These are phyloP conservation scores for Ellobium chinense DNA, from an alignment of 2,888 invertebrate genomes.

Conservation along the genomic window DNA sequence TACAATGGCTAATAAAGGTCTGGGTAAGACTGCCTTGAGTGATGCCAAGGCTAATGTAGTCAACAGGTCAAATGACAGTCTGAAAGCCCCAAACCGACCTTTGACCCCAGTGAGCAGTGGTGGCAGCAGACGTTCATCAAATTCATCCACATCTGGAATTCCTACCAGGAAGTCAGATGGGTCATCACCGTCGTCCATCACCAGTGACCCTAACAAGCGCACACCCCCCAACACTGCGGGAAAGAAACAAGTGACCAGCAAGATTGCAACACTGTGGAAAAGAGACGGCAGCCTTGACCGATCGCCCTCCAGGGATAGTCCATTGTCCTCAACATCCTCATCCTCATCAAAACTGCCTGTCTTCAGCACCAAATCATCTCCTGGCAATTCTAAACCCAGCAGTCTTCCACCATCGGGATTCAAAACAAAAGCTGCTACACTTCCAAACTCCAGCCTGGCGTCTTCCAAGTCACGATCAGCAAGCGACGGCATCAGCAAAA, in stretches of 20 bases:
- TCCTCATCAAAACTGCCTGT: slow-evolving; percentile 59
- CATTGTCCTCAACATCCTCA: slow-evolving; percentile 37
- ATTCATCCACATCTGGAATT: slow-evolving; percentile 41
- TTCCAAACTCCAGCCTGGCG: slow-evolving; percentile 45
- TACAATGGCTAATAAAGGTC: slow-evolving; percentile 19
- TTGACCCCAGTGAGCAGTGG: neutral
- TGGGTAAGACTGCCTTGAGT: neutral
- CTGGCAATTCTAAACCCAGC: slow-evolving; percentile 25
- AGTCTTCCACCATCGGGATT: slow-evolving; percentile 37
- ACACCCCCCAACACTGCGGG: slow-evolving; percentile 13
- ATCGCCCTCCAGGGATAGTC: slow-evolving; percentile 35
- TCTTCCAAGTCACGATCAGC: slow-evolving; percentile 47
- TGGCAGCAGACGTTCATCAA: neutral
- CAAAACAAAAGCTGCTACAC: slow-evolving; percentile 36
- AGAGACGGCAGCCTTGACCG: slow-evolving; percentile 80
- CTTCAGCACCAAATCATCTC: slow-evolving; percentile 47
- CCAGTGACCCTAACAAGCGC: neutral
- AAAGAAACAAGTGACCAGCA: slow-evolving; percentile 81
- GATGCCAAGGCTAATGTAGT: slow-evolving; percentile 29
- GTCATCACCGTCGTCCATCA: slow-evolving; percentile 2
- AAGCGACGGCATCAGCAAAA: slow-evolving; percentile 67
- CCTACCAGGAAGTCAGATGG: slow-evolving; percentile 42
- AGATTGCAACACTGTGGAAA: slow-evolving; percentile 90
- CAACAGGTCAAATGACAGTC: slow-evolving; percentile 48
- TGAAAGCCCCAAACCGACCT: neutral